Percentiles rank a stretch among this genome's conserved stretches.
Evolutionary conservation across 2,888 invertebrate species (phyloP).

Genomic region (Lomographa bimaculata): DNA sequence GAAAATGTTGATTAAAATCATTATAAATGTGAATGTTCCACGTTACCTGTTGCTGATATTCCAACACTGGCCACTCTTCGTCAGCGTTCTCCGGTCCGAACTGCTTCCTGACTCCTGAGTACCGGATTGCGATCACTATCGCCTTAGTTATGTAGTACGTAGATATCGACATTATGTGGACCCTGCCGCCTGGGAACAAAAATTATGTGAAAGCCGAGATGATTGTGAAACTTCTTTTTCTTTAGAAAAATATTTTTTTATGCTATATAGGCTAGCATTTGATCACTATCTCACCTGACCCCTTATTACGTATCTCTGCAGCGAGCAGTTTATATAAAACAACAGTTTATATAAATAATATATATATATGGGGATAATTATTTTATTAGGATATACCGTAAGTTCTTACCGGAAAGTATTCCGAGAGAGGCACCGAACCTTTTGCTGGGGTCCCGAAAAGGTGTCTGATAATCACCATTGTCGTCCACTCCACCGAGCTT

Average conservation of each 20-base stretch:
- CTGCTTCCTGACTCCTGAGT: constrained; percentile 93
- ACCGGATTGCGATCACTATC: constrained; percentile 92
- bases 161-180: constrained; percentile 87
- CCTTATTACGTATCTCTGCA: no score
- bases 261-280: background rate
- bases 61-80: constrained; percentile 92
- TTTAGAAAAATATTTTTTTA: background rate
- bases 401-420: constrained; percentile 85
- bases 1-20: no score
- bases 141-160: constrained; percentile 87
- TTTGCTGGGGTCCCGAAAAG: constrained; percentile 92
- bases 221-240: no score
- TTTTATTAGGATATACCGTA: no score
- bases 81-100: constrained; percentile 89
- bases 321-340: no score
- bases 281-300: background rate
- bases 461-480: constrained; percentile 91
- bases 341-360: no score
- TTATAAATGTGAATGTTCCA: no score
- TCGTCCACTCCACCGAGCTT: constrained; percentile 93
- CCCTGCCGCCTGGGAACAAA: constrained; percentile 84
- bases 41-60: constrained; percentile 93
- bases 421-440: constrained; percentile 93
- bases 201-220: no score
- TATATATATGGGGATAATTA: no score